phyloP scores from a whole-genome alignment of 2,113 vertebrate genomes.

The Platanista minor region DNA sequence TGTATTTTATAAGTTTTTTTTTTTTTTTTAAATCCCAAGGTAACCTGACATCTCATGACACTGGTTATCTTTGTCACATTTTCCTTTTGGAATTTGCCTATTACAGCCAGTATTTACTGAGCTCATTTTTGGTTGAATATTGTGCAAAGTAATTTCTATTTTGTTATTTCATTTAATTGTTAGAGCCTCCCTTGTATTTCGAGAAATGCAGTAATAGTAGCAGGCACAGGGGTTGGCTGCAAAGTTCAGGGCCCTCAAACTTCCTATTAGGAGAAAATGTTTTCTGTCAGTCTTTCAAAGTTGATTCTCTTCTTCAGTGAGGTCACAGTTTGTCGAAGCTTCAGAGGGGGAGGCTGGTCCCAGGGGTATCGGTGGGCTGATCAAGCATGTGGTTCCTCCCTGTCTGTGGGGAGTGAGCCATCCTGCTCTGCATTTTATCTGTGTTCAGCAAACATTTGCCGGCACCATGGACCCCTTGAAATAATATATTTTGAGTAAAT shows the following conservation, averaged over 20 bases:
- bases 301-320: neutral
- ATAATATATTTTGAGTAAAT: neutral
- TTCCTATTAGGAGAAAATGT: neutral
- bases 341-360: neutral
- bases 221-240: neutral
- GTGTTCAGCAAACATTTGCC: neutral
- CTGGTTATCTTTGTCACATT: slow-evolving; percentile 11
- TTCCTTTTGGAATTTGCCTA: neutral
- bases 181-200: neutral
- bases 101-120: neutral
- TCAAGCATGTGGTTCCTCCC: neutral
- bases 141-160: neutral
- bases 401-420: neutral
- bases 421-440: neutral
- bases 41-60: neutral
- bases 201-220: neutral
- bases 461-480: neutral
- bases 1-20: neutral
- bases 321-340: neutral
- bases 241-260: neutral
- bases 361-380: neutral
- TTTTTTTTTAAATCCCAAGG: neutral
- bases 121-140: neutral
- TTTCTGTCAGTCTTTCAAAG: neutral
- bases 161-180: neutral